Base-by-base conservation (phyloP, 2,113 vertebrate species). In the Petromus typicus region DNA sequence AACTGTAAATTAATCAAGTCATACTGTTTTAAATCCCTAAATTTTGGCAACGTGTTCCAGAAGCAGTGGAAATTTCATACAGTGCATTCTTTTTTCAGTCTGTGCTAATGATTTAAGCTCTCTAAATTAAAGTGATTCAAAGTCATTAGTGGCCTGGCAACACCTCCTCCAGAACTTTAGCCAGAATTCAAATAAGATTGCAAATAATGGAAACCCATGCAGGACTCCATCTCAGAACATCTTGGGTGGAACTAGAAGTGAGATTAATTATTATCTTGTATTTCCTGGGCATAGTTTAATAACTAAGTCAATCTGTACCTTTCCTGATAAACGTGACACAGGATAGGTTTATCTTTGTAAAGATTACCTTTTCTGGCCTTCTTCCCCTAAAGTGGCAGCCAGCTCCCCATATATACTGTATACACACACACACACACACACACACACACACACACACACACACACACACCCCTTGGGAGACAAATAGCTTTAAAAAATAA, bases 91-190 rank as follows among this genome's bases (percentile, higher is more conserved):
- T 91, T 75, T 76, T 48, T 54, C 87, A 88, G 37, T 61, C n/a
- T 61, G 54, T 25, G 48, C 22, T 93, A 48, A 93, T 95, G 83
- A 96, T 40, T 76, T 87, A 88, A 96, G 34, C 48, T 59, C 76
- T 89, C 81, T 40, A 75, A 78, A 43, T 73, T 63, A 95, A 88
- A 57, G 22, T 27, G 20, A 92, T 82, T 93, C 76, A 63, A 54
- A 95, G 79, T 85, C 64, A 89, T 96, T 91, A 90, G 79, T 67
- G 54, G 30, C 54, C 51, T 69, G 81, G 67, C 43, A 82, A 91
- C 32, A 48, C 40, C 34, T 91, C 69, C 45, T 91, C 75, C 69
- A 90, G 59, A 92, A 90, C 90, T 90, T 96, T 93, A 96, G 85
- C 86, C 92, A 93, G 75, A 87, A 86, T 86, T 96, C 45, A 84